Base-by-base conservation (phyloP, 2,113 vertebrate species). In the Anseranas semipalmata region DNA sequence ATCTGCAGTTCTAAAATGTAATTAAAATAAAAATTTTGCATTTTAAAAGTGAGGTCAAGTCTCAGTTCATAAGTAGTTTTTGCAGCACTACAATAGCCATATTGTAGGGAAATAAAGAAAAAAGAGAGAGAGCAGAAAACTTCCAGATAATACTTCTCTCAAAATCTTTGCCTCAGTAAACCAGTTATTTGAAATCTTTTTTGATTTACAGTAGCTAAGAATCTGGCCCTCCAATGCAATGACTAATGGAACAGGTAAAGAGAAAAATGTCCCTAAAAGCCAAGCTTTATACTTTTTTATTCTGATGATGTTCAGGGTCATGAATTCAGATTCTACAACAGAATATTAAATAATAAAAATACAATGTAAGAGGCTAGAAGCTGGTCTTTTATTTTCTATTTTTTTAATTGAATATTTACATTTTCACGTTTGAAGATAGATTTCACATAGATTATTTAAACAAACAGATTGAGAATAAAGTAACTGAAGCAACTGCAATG, bases 391-490 rank as follows among this genome's bases (percentile, higher is more conserved):
- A 1, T 68, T 60, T 73, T 72, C 3, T 19, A 75, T 72, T 56
- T 60, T 48, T 81, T 33, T 59, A 46, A 52, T 59, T 5, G 7
- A 76, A 60, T 60, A 33, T 87, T 81, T 94, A 32, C 24, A 25
- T 6, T 74, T 85, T 9, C 16, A 5, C 52, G 18, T 79, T 82
- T 79, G 58, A 91, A 91, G 35, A 84, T 12, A 52, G 39, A 85
- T 93, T 85, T 76, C 10, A 22, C 73, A 68, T 90, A 59, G 68
- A 90, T 90, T 88, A 53, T 85, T 95, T 82, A 70, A 76, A 48
- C 8, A 28, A 53, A 52, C 11, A 45, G 17, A 60, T 7, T 67
- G 33, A n/a, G 30, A 86, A 84, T 59, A 85, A 76, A 89, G 9
- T 83, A 87, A 83, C 8, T 30, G 20, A 70, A 85, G 24, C 2